These are phyloP conservation scores for Mizuhopecten yessoensis DNA, from an alignment of 1,140 invertebrate genomes.

Conservation along the genomic window DNA sequence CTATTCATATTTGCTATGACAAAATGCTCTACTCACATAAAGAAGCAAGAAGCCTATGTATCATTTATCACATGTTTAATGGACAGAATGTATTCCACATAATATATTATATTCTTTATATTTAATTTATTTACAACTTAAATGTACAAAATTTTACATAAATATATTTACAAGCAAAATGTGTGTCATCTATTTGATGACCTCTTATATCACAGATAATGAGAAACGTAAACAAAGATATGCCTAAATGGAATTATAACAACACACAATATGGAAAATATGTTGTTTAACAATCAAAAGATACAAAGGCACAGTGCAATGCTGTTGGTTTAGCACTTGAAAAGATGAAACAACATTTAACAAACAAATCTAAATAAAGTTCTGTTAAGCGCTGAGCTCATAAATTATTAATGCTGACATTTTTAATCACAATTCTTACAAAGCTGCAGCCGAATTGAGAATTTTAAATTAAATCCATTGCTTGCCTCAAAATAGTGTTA, in stretches of 20 bases:
- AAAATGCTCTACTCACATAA: no score
- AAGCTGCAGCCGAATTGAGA: neutral
- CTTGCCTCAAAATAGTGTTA: neutral
- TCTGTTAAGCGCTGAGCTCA: neutral
- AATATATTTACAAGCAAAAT: neutral
- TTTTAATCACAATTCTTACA: neutral
- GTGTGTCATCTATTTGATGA: neutral
- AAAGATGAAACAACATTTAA: neutral
- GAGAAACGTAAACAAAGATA: neutral
- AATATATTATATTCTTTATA: neutral
- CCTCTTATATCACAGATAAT: conserved; percentile 7
- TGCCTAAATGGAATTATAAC: neutral
- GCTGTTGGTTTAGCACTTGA: neutral
- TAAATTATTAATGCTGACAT: conserved; percentile 30
- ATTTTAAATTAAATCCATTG: neutral
- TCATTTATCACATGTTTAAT: conserved; percentile 13
- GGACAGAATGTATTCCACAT: conserved; percentile 1
- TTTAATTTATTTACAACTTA: neutral
- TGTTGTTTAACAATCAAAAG: neutral
- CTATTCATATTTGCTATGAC: no score
- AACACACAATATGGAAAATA: neutral
- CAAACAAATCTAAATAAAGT: neutral
- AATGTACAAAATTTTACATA: conserved; percentile 30
- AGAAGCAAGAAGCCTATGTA: no score
- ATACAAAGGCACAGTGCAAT: conserved; percentile 32